Percentiles rank a stretch among this genome's conserved stretches.
Conservation (phyloP, 2,888 invertebrate genomes). For the Mythimna lalbum region DNA sequence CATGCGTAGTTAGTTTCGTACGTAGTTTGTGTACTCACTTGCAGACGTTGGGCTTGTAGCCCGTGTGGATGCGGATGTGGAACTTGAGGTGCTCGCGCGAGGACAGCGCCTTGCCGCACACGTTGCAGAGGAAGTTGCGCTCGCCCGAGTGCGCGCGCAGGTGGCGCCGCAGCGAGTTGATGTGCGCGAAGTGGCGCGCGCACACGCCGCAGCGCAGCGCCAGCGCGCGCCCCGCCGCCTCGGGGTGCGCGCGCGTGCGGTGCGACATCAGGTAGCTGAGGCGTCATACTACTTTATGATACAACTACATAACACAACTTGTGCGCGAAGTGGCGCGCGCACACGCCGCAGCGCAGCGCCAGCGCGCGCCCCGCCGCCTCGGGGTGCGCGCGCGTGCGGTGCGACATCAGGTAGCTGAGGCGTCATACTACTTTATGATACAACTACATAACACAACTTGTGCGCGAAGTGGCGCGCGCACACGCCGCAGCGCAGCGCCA, state of each 20-base stretch:
- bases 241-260: constrained; percentile 82
- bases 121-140: constrained; percentile 90
- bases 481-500: constrained; percentile 82
- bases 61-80: constrained; percentile 91
- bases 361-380: constrained; percentile 80
- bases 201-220: constrained; percentile 84
- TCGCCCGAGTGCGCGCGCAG: constrained; percentile 86
- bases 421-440: no score
- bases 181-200: constrained; percentile 87
- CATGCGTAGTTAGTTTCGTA: not conserved
- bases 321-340: constrained; percentile 88
- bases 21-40: constrained; percentile 36
- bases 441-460: no score
- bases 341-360: constrained; percentile 83
- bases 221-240: constrained; percentile 78
- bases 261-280: constrained; percentile 82
- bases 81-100: constrained; percentile 91
- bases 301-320: no score
- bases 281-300: no score
- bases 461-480: constrained; percentile 88
- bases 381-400: constrained; percentile 82
- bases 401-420: constrained; percentile 80
- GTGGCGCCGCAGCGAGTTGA: constrained; percentile 87
- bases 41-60: constrained; percentile 91
- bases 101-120: constrained; percentile 91